Evolutionary conservation across 2,113 vertebrate species (phyloP).

Genomic region (Sminthopsis crassicaudata): DNA sequence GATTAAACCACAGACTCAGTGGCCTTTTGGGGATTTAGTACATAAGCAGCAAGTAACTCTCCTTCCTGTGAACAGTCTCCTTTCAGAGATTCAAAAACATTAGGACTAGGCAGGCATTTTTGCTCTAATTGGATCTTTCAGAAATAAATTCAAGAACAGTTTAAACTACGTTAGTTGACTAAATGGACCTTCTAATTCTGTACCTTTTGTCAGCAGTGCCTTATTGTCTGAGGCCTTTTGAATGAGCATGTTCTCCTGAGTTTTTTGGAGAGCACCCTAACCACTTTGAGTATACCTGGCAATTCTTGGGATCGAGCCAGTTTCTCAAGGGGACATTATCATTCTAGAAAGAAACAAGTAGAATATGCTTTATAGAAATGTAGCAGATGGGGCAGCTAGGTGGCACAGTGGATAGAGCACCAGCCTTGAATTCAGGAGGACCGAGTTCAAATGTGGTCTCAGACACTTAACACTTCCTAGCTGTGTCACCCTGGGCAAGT

Average conservation of each 20-base stretch:
- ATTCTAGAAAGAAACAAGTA: conserved; percentile 14
- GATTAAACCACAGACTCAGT: too few relatives aligned
- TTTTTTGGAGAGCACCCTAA: background rate
- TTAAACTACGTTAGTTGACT: conserved; percentile 12
- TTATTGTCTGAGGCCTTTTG: background rate
- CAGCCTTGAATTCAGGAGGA: too few relatives aligned
- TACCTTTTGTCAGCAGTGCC: background rate
- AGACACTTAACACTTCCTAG: too few relatives aligned
- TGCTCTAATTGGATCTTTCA: conserved; percentile 19
- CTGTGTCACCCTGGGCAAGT: too few relatives aligned
- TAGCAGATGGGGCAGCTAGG: background rate
- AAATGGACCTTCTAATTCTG: conserved; percentile 27
- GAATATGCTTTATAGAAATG: background rate
- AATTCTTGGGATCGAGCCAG: background rate
- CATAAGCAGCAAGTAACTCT: background rate
- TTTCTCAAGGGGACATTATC: background rate
- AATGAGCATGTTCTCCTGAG: background rate
- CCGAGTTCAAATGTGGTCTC: too few relatives aligned
- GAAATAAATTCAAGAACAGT: conserved; percentile 14
- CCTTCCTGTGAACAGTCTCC: conserved; percentile 5
- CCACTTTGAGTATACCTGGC: background rate
- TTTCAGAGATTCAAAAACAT: background rate
- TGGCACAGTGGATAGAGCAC: too few relatives aligned
- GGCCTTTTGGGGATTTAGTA: too few relatives aligned
- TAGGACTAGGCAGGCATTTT: conserved; percentile 8